Conservation (phyloP, 2,113 vertebrate genomes). For the Amblyopsis rosae region DNA sequence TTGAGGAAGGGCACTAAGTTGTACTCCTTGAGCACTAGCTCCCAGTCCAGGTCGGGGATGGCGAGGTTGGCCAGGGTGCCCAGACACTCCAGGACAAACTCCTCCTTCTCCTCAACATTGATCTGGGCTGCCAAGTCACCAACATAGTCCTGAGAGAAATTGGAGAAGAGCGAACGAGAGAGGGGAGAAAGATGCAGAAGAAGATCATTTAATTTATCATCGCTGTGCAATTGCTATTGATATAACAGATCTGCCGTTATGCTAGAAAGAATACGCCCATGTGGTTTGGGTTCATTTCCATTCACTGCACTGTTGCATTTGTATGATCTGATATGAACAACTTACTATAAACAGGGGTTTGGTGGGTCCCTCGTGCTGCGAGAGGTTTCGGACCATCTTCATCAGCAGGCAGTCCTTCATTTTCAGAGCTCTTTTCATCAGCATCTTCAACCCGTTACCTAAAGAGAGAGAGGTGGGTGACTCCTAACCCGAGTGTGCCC, state of each 20-base stretch:
- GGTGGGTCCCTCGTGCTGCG: constrained; percentile 89
- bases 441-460: constrained; percentile 93
- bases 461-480: constrained; percentile 14
- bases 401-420: constrained; percentile 92
- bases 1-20: constrained; percentile 87
- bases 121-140: constrained; percentile 88
- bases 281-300: no score
- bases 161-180: not conserved
- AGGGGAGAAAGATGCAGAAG: no score
- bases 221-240: no score
- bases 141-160: constrained; percentile 81
- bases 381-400: constrained; percentile 98
- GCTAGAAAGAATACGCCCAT: no score
- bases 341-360: constrained; percentile 94
- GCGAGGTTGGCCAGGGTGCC: constrained; percentile 89
- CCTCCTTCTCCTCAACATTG: constrained; percentile 83
- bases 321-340: constrained; percentile 4
- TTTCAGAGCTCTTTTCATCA: constrained; percentile 95
- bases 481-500: no score
- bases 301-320: not conserved
- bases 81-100: constrained; percentile 89
- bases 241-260: no score
- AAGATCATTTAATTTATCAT: no score
- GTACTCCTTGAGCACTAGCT: constrained; percentile 87
- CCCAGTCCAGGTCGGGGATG: constrained; percentile 87